Base-by-base conservation (phyloP, 2,888 invertebrate genomes). In the Xestia ashworthii region DNA sequence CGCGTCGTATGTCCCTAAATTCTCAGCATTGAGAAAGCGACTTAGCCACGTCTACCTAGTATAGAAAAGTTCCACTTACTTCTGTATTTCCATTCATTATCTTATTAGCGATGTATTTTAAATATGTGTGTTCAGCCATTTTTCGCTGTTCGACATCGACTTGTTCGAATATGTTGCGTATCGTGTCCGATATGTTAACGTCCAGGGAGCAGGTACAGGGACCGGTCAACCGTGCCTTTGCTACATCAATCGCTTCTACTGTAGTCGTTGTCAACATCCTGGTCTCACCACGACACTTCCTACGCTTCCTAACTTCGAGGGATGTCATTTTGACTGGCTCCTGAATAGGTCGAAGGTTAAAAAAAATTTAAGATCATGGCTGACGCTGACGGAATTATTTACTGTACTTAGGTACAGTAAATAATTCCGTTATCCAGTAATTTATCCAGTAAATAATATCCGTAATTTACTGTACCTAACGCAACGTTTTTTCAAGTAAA, bases 171-270 rank as follows among this genome's bases (percentile, higher is more conserved):
- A 96, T 96, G 80, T 93, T 95, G 19, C 95, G 93, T 55, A 96
- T 95, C 0, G 96, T 95, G 22, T 96, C 96, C 0, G 96, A 95
- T 71, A 96, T 76, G 71, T 96, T 95, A 0, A 94, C 83, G 74
- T 96, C 96, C 3, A 95, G 78, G 3, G 95, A 93, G 82, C 96
- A 96, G 4, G 96, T 95, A 80, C 96, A 96, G 1, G 96, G 96
- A 0, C 96, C 95, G 14, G 90, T 90, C 3, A 88, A 76, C 8
- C 91, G 91, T 14, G 81, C 79, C 76, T 93, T 95, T 1, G 95
- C 66, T 91, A 96, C 93, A 73, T 95, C 93, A 64, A 95, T 94
- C 3, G 95, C 94, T 86, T 96, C 94, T 5, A 96, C 92, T 41
- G 90, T 91, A 0, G 96, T 96, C 89, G 94, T 96, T 4, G 95